Evolutionary conservation across 1,140 invertebrate genomes (phyloP).

Genomic region (Pseudobourletiella spinata): DNA sequence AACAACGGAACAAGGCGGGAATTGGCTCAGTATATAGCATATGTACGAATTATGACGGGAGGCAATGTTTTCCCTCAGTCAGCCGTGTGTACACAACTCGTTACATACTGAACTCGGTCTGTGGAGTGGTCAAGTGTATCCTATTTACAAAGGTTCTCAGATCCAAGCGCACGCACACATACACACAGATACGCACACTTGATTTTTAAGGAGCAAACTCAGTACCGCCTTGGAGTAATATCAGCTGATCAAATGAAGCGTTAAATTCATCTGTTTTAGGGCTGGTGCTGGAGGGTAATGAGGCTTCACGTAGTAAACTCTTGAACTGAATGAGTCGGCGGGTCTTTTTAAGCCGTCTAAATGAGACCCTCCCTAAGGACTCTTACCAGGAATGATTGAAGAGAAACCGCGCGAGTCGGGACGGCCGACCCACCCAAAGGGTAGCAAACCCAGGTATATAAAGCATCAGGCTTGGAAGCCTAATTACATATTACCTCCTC

Average conservation of each 20-base stretch:
- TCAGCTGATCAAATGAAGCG: slow-evolving; percentile 11
- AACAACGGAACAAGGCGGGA: no score
- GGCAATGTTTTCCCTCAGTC: no score
- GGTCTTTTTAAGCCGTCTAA: neutral
- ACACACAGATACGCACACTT: no score
- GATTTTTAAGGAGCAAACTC: no score
- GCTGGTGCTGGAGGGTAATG: neutral
- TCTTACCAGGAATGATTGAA: neutral
- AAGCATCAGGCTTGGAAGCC: neutral
- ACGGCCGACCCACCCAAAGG: neutral
- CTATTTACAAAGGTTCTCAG: no score
- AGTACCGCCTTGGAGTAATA: neutral
- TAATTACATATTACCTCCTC: slow-evolving; percentile 4
- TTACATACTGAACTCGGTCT: no score
- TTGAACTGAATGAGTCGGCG: neutral
- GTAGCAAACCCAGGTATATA: neutral
- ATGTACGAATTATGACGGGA: no score
- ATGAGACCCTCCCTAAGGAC: neutral
- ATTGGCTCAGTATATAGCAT: no score
- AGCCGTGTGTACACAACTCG: no score
- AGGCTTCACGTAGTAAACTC: neutral
- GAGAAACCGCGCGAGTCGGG: neutral
- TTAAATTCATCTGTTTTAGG: slow-evolving; percentile 8
- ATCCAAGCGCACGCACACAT: no score
- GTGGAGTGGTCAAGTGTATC: no score